Evolutionary conservation across 2,797 vertebrate species (phyloP).

Genomic region (Prionace glauca): DNA sequence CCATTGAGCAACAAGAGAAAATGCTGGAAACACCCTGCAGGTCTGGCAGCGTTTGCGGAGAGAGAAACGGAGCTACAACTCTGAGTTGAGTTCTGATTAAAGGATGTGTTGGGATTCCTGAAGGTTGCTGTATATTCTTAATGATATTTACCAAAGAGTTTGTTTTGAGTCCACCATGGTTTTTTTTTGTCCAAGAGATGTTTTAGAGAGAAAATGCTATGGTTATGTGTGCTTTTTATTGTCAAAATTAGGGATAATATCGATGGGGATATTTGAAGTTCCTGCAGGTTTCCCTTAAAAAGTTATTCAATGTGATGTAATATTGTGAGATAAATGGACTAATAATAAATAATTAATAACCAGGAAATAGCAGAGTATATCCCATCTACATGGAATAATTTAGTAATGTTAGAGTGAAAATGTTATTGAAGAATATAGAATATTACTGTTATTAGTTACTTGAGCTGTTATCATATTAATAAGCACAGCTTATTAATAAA

Average conservation of each 20-base stretch:
- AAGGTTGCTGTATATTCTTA: background rate
- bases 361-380: background rate
- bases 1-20: background rate
- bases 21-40: too few relatives aligned
- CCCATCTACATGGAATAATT: background rate
- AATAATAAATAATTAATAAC: slow-evolving; percentile 9
- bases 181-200: too few relatives aligned
- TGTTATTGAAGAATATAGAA: background rate
- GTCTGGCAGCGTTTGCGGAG: too few relatives aligned
- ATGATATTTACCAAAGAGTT: background rate
- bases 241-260: background rate
- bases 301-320: background rate
- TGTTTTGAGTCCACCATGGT: background rate
- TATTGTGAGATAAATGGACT: background rate
- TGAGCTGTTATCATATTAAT: background rate
- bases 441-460: background rate
- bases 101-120: background rate
- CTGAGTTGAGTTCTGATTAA: too few relatives aligned
- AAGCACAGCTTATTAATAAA: background rate
- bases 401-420: background rate
- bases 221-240: background rate
- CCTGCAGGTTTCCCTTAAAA: background rate
- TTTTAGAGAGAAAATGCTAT: background rate
- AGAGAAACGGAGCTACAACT: too few relatives aligned
- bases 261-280: background rate